Evolutionary conservation across 1,140 invertebrate genomes (phyloP).

Genomic region (Bombus waltoni): DNA sequence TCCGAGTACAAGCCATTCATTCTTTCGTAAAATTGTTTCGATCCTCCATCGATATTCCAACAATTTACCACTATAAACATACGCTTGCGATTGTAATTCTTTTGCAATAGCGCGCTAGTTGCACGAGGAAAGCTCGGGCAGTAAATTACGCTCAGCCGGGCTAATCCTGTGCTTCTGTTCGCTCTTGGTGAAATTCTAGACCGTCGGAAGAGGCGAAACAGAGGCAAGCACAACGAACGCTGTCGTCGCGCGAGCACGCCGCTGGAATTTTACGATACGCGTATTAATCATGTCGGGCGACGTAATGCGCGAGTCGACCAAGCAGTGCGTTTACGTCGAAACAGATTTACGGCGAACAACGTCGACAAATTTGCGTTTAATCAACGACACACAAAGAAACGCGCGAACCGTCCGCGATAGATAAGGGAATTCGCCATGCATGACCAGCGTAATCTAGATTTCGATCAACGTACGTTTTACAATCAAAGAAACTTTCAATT

Average conservation of each 20-base stretch:
- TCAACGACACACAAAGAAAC: not conserved
- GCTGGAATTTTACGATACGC: constrained; percentile 50
- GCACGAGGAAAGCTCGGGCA: not conserved
- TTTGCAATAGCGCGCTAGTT: not conserved
- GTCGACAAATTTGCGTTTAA: constrained; percentile 38
- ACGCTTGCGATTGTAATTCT: not conserved
- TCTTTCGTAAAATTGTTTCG: not conserved
- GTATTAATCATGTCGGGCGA: constrained; percentile 37
- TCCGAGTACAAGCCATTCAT: not conserved
- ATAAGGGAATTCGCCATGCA: too few species aligned
- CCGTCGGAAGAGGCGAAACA: constrained; percentile 1
- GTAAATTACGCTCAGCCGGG: not conserved
- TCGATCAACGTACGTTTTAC: not conserved
- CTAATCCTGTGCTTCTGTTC: not conserved
- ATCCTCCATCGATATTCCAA: not conserved
- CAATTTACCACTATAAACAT: not conserved
- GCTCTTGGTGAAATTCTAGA: too few species aligned
- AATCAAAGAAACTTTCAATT: too few species aligned
- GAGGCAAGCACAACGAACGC: not conserved
- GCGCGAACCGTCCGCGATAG: not conserved
- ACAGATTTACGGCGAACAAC: constrained; percentile 39
- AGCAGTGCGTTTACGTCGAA: constrained; percentile 44
- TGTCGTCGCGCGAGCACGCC: constrained; percentile 21
- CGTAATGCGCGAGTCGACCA: constrained; percentile 16
- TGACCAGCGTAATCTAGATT: not conserved